Percentiles rank a stretch among this genome's conserved stretches.
Evolutionary conservation across 2,113 vertebrate species (phyloP).

Genomic region (Ceuthmochares aereus): DNA sequence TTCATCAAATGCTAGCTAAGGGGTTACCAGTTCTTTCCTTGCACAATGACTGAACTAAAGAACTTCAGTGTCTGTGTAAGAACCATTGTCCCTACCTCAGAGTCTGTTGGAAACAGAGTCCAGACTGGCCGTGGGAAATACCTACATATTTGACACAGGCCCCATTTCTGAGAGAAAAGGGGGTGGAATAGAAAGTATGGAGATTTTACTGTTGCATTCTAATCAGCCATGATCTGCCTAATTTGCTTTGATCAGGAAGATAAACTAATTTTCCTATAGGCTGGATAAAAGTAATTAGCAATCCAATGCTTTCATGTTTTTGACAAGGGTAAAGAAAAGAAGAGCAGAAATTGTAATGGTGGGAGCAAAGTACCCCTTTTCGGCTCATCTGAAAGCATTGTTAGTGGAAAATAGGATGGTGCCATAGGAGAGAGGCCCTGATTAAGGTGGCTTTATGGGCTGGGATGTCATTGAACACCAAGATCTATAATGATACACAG

Average conservation of each 20-base stretch:
- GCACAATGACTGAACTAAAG: conserved; percentile 87
- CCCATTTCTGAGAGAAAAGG: conserved; percentile 82
- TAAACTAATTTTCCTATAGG: conserved; percentile 86
- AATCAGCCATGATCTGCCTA: conserved; percentile 84
- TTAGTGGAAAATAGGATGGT: conserved; percentile 71
- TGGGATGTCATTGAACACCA: background rate
- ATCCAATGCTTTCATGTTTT: conserved; percentile 81
- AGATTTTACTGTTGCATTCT: conserved; percentile 86
- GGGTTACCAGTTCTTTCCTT: conserved; percentile 79
- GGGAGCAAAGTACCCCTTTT: conserved; percentile 73
- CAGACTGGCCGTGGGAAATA: conserved; percentile 87
- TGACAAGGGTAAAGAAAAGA: conserved; percentile 78
- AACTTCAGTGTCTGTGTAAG: conserved; percentile 84
- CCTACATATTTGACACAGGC: conserved; percentile 86
- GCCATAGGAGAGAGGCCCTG: conserved; percentile 36
- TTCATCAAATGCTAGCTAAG: conserved; percentile 83
- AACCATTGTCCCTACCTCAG: conserved; percentile 82
- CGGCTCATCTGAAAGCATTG: conserved; percentile 72
- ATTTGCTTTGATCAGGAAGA: conserved; percentile 88
- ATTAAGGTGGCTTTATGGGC: conserved; percentile 34
- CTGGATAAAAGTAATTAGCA: conserved; percentile 83
- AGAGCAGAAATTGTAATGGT: conserved; percentile 74
- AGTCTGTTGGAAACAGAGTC: conserved; percentile 81
- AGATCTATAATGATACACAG: background rate
- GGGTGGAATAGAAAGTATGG: conserved; percentile 80